Base-by-base conservation (phyloP, 2,797 vertebrate species). In the Mormyrus proboscirostris region DNA sequence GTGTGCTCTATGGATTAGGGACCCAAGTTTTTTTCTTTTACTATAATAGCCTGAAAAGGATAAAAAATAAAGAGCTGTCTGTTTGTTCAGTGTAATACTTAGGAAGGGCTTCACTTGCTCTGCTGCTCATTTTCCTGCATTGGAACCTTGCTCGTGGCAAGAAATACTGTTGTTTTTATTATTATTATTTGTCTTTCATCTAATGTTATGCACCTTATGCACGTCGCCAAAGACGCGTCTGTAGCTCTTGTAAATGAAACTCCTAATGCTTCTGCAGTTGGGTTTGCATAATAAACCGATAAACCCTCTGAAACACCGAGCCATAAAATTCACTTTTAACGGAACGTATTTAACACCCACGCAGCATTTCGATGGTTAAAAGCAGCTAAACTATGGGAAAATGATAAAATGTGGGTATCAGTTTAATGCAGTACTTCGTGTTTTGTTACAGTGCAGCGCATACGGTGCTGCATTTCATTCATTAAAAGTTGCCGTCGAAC, bases 1-100 rank as follows among this genome's bases (percentile, higher is more conserved):
- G 95, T 96, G 96, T 97, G 94, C 95, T 96, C 96, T 96, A 94
- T 95, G 96, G 97, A 97, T 97, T 98, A 97, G 92, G 92, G 91
- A 92, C 91, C 92, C 91, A 94, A 93, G 93, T 95, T 95, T 89
- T 62, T 92, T 93, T 93, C 93, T 93, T 91, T 94, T 96, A 95
- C 94, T 96, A 96, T 96, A 96, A 95, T 94, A 96, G 95, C 94
- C 94, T 95, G 95, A 95, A 94, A 95, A 93, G 92, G 93, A 95
- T 93, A 91, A 92, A 91, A 91, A 93, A 93, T 92, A 94, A 92
- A 93, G 91, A 90, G 91, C 94, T 90, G 90, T 92, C 94, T 96
- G 95, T 97, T 96, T 94, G 90, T 94, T 94, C 95, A 92, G 94
- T 92, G 90, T 93, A 93, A 91, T 89, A 92, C 88, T 87, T 90